These are phyloP conservation scores for Coreius guichenoti DNA, from an alignment of 2,797 vertebrate species.

Conservation along the genomic window DNA sequence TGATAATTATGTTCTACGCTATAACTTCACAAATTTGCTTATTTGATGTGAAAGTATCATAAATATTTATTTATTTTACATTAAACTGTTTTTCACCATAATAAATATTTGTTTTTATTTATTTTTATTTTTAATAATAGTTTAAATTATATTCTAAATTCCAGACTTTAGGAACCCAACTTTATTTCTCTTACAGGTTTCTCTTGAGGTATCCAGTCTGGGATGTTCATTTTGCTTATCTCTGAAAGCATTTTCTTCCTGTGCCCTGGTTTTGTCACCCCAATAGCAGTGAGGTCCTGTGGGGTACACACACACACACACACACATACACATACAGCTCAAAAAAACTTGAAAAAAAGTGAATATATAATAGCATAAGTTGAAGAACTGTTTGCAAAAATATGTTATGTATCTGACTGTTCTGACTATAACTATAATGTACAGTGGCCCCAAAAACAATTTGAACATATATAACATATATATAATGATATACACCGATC, in stretches of 20 bases:
- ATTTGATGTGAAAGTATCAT: background rate
- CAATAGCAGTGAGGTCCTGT: slow-evolving; percentile 95
- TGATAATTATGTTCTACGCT: background rate
- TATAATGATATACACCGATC: too few relatives aligned
- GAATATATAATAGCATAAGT: background rate
- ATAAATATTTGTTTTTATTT: background rate
- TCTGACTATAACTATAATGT: background rate
- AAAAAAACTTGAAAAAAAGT: background rate
- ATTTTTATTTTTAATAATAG: background rate
- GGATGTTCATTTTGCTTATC: slow-evolving; percentile 88
- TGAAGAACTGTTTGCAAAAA: background rate
- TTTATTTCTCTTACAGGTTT: slow-evolving; percentile 86
- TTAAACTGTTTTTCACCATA: background rate
- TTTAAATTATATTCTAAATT: background rate
- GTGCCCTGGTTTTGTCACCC: slow-evolving; percentile 97
- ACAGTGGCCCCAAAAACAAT: background rate
- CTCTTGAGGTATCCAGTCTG: slow-evolving; percentile 92
- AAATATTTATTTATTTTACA: background rate
- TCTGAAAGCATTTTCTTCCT: slow-evolving; percentile 95
- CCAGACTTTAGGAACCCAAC: background rate
- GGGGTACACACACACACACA: slow-evolving; percentile 59
- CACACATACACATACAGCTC: background rate
- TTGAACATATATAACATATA: background rate
- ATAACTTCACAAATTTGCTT: background rate
- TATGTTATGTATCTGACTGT: background rate